Evolutionary conservation across 2,888 invertebrate species (phyloP).

Genomic region (Drosophila limbata): DNA sequence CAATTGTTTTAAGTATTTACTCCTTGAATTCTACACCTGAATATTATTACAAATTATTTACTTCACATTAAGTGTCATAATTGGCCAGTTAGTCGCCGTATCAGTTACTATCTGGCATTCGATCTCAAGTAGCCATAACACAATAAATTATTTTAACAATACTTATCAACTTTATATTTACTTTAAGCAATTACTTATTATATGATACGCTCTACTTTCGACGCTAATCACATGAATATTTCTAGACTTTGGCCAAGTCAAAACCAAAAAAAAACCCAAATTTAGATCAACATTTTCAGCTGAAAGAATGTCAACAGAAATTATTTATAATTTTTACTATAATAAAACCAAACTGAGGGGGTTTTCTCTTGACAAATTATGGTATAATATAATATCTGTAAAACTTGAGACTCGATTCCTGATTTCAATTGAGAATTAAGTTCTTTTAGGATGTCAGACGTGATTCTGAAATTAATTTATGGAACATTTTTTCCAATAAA

Average conservation of each 20-base stretch:
- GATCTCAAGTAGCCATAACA: conserved; percentile 45
- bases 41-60: conserved; percentile 25
- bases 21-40: conserved; percentile 8
- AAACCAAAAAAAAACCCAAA: conserved; percentile 3
- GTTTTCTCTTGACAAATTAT: not conserved
- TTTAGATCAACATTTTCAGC: conserved; percentile 6
- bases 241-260: conserved; percentile 21
- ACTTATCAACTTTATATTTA: conserved; percentile 38
- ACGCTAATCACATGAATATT: conserved; percentile 31
- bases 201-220: conserved; percentile 10
- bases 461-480: too few species aligned
- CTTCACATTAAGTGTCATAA: conserved; percentile 35
- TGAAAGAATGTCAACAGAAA: conserved; percentile 4
- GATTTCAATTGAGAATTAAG: not conserved
- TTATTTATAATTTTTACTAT: conserved; percentile 9
- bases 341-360: not conserved
- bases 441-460: too few species aligned
- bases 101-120: conserved; percentile 26
- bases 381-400: not conserved
- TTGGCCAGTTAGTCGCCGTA: conserved; percentile 40
- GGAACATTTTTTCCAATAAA: too few species aligned
- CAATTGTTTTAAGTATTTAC: not conserved
- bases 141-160: conserved; percentile 37
- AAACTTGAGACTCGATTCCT: not conserved
- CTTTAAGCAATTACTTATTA: conserved; percentile 39